Base-by-base conservation (phyloP, 2,113 vertebrate genomes). In the Pachyramphus minor region DNA sequence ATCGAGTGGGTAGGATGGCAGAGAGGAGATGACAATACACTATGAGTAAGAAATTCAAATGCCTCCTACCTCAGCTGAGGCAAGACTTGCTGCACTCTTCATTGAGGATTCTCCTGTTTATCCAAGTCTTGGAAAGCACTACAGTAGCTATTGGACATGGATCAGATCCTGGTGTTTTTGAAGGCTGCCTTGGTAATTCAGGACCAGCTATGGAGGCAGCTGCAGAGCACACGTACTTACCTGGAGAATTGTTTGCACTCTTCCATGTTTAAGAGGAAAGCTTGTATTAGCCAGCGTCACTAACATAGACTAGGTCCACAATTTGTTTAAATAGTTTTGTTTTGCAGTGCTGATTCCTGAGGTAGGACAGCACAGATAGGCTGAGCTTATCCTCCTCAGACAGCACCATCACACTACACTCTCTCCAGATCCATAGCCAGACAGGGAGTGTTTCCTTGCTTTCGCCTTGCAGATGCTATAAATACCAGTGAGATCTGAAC, bases 21-120 rank as follows among this genome's bases (percentile, higher is more conserved):
- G 76, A 85, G 91, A 95, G 90, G 75, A 94, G 85, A 94, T 92
- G 79, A 96, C 90, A 96, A 88, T 78, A 96, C 83, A 81, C 73
- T 84, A 76, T 96, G 96, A 96, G 92, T 96, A 96, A 97, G 83
- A 95, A 91, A 96, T 94, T 93, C 64, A 96, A 89, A 95, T 89
- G 92, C 92, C 95, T 97, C 96, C 95, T 96, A 96, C 95, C 60
- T 96, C 3, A 1, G 4, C 83, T 88, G 72, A 95, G 64, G 41
- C 88, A 96, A 95, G 74, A 56, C 45, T 88, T 67, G 44, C 68
- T 56, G 53, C 2, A 3, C n/a, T 86, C 41, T 88, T 91, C 0
- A 1, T 41, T 72, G 35, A 80, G 80, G 92, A 93, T 63, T 90
- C 92, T 90, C 92, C 73, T 83, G 25, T 92, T 96, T 93, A 94